These are phyloP conservation scores for Lipophrys pholis DNA, from an alignment of 2,113 vertebrate species.

Conservation along the genomic window DNA sequence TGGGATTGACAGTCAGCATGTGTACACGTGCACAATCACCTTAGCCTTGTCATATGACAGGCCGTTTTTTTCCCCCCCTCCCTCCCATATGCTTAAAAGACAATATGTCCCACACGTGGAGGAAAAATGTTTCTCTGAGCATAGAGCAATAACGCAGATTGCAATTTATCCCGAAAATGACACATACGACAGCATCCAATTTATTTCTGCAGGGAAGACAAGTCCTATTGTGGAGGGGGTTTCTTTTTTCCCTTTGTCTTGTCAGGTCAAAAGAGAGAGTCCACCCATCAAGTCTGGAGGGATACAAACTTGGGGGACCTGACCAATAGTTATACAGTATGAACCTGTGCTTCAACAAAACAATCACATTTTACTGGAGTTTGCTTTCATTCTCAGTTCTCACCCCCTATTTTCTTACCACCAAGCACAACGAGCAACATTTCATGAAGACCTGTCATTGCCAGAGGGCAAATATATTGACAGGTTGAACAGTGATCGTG, in stretches of 20 bases:
- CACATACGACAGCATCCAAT: slow-evolving; percentile 60
- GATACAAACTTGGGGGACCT: no score
- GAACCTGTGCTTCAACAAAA: no score
- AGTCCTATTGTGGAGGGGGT: slow-evolving; percentile 40
- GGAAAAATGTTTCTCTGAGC: slow-evolving; percentile 46
- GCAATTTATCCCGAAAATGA: slow-evolving; percentile 66
- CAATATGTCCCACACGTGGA: background rate
- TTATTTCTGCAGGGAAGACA: slow-evolving; percentile 47
- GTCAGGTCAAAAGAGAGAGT: slow-evolving; percentile 25
- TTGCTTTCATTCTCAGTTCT: no score
- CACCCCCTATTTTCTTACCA: no score
- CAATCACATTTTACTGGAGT: no score
- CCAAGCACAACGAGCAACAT: no score
- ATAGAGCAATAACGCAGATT: slow-evolving; percentile 25
- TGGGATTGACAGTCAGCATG: slow-evolving; percentile 19
- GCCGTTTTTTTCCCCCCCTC: slow-evolving; percentile 40
- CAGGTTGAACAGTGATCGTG: no score
- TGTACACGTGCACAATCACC: slow-evolving; percentile 20
- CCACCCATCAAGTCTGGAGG: slow-evolving; percentile 30
- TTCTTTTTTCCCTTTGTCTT: slow-evolving; percentile 11
- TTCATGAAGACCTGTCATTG: no score
- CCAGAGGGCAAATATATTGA: no score
- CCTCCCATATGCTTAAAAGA: no score
- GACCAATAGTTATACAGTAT: no score
- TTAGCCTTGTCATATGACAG: slow-evolving; percentile 60